Base-by-base conservation (phyloP, 2,888 invertebrate species). In the Tetramorium bicarinatum region DNA sequence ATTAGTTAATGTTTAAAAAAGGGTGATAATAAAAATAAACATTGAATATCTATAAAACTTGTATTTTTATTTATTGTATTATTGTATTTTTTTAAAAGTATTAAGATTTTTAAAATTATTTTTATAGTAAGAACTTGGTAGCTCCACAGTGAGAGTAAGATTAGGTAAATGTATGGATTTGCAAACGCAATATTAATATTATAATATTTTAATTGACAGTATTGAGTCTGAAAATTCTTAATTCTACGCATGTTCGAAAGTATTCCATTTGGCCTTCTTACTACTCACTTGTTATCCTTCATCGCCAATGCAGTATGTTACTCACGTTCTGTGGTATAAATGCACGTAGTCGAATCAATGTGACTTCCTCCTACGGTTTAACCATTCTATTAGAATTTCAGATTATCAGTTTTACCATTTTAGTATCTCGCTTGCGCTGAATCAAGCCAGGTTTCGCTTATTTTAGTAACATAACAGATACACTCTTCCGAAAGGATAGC, bases 261-360 rank as follows among this genome's bases (percentile, higher is more conserved):
- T 67, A 61, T 54, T 59, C 54, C 82, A 52, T 56, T 18, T 74
- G 61, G 21, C 75, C 74, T 74, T 74, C 64, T 29, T n/a, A 44
- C 44, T n/a, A 38, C 11, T 21, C 61, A 83, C 85, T 89, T 75
- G 87, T 89, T 88, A 90, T 89, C 89, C 91, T 91, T 91, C 88
- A 89, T 88, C 86, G 82, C 69, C 87, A 86, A 89, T 89, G 88
- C 85, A 88, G 91, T 87, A 91, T 92, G 90, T 90, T 88, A 85
- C 88, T 92, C 91, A 90, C 90, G 90, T 89, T 89, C 85, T 76
- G 44, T 29, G 77, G 74, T 47, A 29, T 18, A 41, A 59, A 38
- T 44, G 69, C 29, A 11, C 61, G 52, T 64, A 49, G 67, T 69
- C 34, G 66, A 72, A 52, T 84, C 75, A 49, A 34, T 69, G 64